phyloP scores from a whole-genome alignment of 2,113 vertebrate genomes.

The Malurus melanocephalus region DNA sequence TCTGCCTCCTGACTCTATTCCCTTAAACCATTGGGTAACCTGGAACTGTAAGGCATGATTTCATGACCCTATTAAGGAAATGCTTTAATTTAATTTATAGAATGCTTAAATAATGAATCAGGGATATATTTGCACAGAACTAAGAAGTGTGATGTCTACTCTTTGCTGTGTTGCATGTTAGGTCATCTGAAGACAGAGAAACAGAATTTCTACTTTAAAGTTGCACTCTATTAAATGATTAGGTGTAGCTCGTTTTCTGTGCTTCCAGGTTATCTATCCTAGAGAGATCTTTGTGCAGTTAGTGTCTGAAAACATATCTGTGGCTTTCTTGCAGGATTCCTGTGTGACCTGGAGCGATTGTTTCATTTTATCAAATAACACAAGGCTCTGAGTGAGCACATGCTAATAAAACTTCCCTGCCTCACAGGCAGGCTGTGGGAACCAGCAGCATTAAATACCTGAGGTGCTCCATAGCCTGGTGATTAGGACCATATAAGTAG shows the following conservation, averaged over 20 bases:
- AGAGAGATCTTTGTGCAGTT: not conserved
- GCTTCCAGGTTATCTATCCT: not conserved
- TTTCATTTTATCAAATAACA: not conserved
- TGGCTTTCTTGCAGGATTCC: not conserved
- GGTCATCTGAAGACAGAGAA: not conserved
- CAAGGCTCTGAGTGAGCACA: not conserved
- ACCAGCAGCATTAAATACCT: conserved; percentile 15
- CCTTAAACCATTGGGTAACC: not conserved
- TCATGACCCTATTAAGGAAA: not conserved
- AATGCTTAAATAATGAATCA: not conserved
- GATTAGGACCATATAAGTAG: conserved; percentile 28
- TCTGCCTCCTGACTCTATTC: not conserved
- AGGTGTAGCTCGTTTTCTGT: not conserved
- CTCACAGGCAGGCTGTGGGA: conserved; percentile 16
- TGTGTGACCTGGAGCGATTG: not conserved
- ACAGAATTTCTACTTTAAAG: not conserved
- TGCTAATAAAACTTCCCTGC: not conserved
- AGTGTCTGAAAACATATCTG: not conserved
- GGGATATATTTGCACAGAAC: not conserved
- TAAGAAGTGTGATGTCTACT: not conserved
- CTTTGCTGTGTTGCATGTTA: not conserved
- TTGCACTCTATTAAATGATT: fast-evolving
- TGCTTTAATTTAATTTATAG: not conserved
- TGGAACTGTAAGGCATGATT: not conserved
- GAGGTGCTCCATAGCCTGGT: not conserved